A percentile compares a stretch with the other conserved stretches of the same genome.
Conservation (phyloP, 1,140 invertebrate genomes). For the Papilio machaon region DNA sequence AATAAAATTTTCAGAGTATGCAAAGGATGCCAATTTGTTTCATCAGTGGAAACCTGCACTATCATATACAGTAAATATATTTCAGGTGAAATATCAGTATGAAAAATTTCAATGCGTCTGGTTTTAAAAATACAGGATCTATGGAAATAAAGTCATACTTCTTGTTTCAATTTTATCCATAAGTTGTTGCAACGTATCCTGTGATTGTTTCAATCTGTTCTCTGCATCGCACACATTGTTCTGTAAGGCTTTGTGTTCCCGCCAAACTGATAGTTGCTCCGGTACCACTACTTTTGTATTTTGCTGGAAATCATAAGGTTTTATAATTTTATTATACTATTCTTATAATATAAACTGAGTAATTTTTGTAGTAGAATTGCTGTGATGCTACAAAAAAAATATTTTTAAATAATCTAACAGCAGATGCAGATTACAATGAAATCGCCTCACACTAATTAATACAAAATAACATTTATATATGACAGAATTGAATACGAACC, state of each 20-base stretch:
- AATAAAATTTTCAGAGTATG: too few species aligned
- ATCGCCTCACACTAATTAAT: too few species aligned
- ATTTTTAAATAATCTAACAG: too few species aligned
- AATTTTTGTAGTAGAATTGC: too few species aligned
- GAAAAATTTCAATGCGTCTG: neutral
- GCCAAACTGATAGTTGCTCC: conserved; percentile 60
- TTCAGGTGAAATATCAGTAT: neutral
- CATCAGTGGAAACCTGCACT: too few species aligned
- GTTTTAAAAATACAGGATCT: neutral
- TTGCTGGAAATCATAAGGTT: conserved; percentile 44
- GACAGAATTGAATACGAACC: conserved; percentile 47
- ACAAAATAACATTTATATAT: neutral
- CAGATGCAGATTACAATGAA: too few species aligned
- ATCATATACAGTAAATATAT: too few species aligned
- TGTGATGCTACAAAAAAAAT: too few species aligned
- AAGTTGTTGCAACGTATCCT: conserved; percentile 51
- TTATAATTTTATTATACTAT: neutral
- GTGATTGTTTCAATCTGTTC: conserved; percentile 44
- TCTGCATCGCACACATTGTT: conserved; percentile 57
- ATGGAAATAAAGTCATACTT: conserved; percentile 47
- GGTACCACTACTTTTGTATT: conserved; percentile 56
- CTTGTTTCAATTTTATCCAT: conserved; percentile 63
- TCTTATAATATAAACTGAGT: too few species aligned
- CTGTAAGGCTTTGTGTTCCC: conserved; percentile 53
- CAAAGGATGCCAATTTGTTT: too few species aligned